Evolutionary conservation across 1,140 invertebrate genomes (phyloP).

Genomic region (Aporrectodea caliginosa): DNA sequence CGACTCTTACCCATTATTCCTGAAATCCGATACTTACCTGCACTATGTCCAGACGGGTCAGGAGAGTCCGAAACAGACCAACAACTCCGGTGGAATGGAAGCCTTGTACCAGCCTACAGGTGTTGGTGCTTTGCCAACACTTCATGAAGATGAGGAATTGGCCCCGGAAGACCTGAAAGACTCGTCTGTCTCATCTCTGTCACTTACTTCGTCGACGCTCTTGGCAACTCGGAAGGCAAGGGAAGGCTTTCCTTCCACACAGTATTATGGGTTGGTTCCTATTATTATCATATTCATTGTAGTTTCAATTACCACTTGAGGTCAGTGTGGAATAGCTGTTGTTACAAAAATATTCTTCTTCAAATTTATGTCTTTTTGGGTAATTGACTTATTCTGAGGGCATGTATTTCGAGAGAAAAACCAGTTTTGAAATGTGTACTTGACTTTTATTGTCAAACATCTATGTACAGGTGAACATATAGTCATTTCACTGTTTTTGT

Average conservation of each 20-base stretch:
- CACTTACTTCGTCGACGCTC: neutral
- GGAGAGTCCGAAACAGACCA: slow-evolving; percentile 56
- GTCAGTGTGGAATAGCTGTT: too few relatives aligned
- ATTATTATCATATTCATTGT: too few relatives aligned
- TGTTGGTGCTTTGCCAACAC: slow-evolving; percentile 62
- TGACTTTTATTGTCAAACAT: too few relatives aligned
- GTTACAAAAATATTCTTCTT: too few relatives aligned
- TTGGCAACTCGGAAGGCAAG: neutral
- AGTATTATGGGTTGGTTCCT: neutral
- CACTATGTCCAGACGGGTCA: slow-evolving; percentile 72
- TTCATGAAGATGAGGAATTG: slow-evolving; percentile 75
- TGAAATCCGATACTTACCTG: slow-evolving; percentile 84
- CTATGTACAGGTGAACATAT: too few relatives aligned
- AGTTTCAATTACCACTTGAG: too few relatives aligned
- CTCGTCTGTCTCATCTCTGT: neutral
- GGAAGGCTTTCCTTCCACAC: neutral
- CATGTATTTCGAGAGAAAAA: too few relatives aligned
- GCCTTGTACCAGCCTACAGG: neutral
- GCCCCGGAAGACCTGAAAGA: slow-evolving; percentile 60
- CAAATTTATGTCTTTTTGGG: too few relatives aligned
- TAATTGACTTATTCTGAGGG: too few relatives aligned
- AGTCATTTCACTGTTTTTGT: too few relatives aligned
- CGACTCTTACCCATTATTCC: slow-evolving; percentile 83
- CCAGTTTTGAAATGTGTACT: too few relatives aligned
- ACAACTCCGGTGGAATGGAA: slow-evolving; percentile 47